Conservation (phyloP, 2,888 invertebrate species). For the Endotricha flammealis region DNA sequence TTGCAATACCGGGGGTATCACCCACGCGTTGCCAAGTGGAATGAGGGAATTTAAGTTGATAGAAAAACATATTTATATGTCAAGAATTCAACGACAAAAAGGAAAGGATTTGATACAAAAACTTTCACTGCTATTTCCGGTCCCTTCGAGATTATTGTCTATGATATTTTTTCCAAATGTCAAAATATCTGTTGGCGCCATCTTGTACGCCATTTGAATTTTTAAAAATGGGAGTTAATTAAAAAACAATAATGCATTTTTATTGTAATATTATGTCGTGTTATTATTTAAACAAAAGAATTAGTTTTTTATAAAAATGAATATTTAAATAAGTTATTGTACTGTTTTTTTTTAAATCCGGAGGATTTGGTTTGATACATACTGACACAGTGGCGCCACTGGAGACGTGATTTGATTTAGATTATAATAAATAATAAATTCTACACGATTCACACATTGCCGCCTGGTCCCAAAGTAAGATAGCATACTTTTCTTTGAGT, state of each 20-base stretch:
- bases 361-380: constrained; percentile 3
- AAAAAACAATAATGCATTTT: constrained; percentile 8
- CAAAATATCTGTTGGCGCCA: constrained; percentile 5
- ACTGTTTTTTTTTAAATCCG: constrained; percentile 5
- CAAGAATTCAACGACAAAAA: too few relatives aligned
- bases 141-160: constrained; percentile 4
- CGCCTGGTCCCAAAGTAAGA: too few relatives aligned
- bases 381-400: constrained; percentile 3
- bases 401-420: constrained; percentile 6
- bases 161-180: constrained; percentile 8
- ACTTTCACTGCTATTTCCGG: constrained; percentile 1
- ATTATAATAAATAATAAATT: too few relatives aligned
- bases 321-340: constrained; percentile 10
- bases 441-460: too few relatives aligned
- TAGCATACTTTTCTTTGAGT: too few relatives aligned
- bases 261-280: neutral
- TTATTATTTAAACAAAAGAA: neutral
- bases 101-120: neutral
- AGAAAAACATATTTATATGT: too few relatives aligned
- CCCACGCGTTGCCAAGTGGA: too few relatives aligned
- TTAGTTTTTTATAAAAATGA: constrained; percentile 5
- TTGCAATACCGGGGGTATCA: too few relatives aligned
- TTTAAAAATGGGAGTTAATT: constrained; percentile 4
- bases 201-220: constrained; percentile 3
- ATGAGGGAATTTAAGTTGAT: too few relatives aligned